Base-by-base conservation (phyloP, 2,113 vertebrate genomes). In the Saiga tatarica region DNA sequence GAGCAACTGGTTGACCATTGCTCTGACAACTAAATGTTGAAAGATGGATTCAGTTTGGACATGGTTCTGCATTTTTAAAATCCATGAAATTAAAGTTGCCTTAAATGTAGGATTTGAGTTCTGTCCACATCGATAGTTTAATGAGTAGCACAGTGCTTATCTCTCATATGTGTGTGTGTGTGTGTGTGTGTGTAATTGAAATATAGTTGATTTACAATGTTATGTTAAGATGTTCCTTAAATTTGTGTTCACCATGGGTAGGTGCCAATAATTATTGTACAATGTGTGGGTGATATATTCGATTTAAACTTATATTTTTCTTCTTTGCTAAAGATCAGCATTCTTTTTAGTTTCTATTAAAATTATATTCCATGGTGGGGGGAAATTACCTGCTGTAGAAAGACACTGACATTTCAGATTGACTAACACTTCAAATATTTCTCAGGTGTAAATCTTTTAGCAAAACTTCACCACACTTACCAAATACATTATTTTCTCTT, bases 341-440 rank as follows among this genome's bases (percentile, higher is more conserved):
- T 95, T 97, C 16, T 90, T 42, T 53, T 93, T 57, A 42, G 9
- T 89, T 96, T 82, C 28, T 90, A 91, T 86, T 28, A 89, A 86
- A 87, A 57, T 85, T 53, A 50, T 79, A 59, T 57, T 87, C 21
- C 9, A 5, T 67, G 1, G 26, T 23, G 10, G n/a, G 14, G 74
- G 17, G 50, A 86, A 71, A 82, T 81, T 62, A 57, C 17, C 60
- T 96, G 10, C 30, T 59, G 12, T 64, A 28, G 11, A 92, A 93
- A 92, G 15, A 67, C 0, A 57, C 5, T 92, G 39, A 16, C 30
- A 59, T 97, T 92, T 94, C 19, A 83, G 45, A 45, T 52, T 79
- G 64, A 25, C 74, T 88, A 87, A 87, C 45, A n/a, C 55, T 96
- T 95, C 23, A 83, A 85, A 60, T 79, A 3, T 91, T 91, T 95